Evolutionary conservation across 2,888 invertebrate species (phyloP).

Genomic region (Habrosyne pyritoides): DNA sequence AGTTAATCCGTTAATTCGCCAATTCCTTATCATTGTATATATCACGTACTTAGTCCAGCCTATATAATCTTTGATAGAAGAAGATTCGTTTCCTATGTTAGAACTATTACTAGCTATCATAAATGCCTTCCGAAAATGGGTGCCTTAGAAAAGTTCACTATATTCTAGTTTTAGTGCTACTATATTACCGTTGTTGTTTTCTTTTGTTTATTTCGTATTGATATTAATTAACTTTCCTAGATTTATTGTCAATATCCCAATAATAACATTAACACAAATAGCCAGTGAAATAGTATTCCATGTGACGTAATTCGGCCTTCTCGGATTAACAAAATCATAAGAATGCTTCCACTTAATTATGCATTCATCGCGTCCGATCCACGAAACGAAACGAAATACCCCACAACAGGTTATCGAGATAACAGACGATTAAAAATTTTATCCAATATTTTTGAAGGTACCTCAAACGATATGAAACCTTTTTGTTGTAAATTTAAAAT

Average conservation of each 20-base stretch:
- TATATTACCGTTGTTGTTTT: too few relatives aligned
- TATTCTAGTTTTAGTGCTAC: not conserved
- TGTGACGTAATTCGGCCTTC: constrained; percentile 46
- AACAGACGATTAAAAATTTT: constrained; percentile 71
- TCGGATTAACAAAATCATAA: constrained; percentile 66
- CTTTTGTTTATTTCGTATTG: too few relatives aligned
- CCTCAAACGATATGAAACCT: constrained; percentile 56
- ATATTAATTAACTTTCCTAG: not conserved
- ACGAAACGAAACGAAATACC: constrained; percentile 73
- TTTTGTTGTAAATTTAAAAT: constrained; percentile 53
- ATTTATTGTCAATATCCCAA: not conserved
- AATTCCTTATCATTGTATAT: too few relatives aligned
- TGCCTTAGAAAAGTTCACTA: too few relatives aligned
- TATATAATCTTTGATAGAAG: too few relatives aligned
- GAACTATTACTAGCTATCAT: too few relatives aligned
- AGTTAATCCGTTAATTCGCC: too few relatives aligned
- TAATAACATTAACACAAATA: not conserved
- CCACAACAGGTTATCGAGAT: constrained; percentile 79
- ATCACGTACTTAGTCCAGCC: too few relatives aligned
- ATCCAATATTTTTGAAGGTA: constrained; percentile 47
- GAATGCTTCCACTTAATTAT: constrained; percentile 79
- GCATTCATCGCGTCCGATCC: constrained; percentile 76
- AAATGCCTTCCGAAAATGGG: too few relatives aligned
- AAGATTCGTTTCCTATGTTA: too few relatives aligned
- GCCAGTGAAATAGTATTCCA: constrained; percentile 10